Base-by-base conservation (phyloP, 2,888 invertebrate genomes). In the Elysia crispata region DNA sequence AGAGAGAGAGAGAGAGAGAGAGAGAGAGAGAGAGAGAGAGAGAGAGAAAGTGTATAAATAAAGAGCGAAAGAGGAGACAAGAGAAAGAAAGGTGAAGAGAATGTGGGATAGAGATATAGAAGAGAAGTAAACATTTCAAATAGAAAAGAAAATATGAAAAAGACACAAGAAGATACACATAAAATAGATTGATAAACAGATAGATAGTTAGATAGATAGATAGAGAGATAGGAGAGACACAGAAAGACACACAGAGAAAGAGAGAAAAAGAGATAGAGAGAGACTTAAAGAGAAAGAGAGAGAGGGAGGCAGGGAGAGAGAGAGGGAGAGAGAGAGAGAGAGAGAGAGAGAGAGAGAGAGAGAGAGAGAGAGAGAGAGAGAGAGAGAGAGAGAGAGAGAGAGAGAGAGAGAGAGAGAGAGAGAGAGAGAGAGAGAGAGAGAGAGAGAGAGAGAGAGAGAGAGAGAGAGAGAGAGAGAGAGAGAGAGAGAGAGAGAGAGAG, bases 61-160 rank as follows among this genome's bases (percentile, higher is more conserved):
- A 15, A 57, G 6, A 57, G 6, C 13, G 6, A 13, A 28, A 20
- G 25, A 28, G 15, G 25, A n/a, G 25, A 25, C 28, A 13, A 75
- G 62, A 75, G 31, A 75, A 8, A 75, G 28, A 75, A n/a, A 75
- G n/a, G 62, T 15, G 62, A 5, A 62, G 31, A 60, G 31, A 75
- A 20, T 60, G 30, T 60, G 30, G 31, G 30, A 75, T 11, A 72
- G 31, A 72, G 31, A 72, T 13, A 72, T 13, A 72, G 31, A 72
- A 18, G 49, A 18, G 49, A 18, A 72, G 31, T 49, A 18, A 72
- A 11, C 18, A 20, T 20, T 50, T 23, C 50, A 72, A n/a, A 49
- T 30, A 72, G 18, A 72, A 18, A 72, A 18, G 49, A 5, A n/a
- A 3, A 72, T 5, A 49, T 5, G 8, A 18, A n/a, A n/a, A n/a